Evolutionary conservation across 2,797 vertebrate genomes (phyloP).

Genomic region (Triplophysa yarkandensis): DNA sequence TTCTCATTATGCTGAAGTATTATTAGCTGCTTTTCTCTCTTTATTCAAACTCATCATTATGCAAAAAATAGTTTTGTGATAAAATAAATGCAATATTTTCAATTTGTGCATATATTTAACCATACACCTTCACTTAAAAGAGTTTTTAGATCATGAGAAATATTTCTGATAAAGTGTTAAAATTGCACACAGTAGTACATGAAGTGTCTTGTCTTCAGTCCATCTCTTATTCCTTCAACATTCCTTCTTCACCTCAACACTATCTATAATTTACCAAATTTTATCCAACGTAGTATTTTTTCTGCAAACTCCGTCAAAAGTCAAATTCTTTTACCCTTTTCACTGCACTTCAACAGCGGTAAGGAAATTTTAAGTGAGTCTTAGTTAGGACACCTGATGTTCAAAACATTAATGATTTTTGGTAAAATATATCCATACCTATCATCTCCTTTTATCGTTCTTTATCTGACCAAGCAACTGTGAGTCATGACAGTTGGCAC

Average conservation of each 20-base stretch:
- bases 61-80: too few species aligned
- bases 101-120: too few species aligned
- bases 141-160: too few species aligned
- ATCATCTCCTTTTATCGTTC: slow-evolving; percentile 48
- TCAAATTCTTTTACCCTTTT: neutral
- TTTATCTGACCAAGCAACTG: slow-evolving; percentile 70
- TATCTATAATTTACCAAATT: neutral
- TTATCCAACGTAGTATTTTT: neutral
- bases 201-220: neutral
- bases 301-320: neutral
- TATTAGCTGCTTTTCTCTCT: too few species aligned
- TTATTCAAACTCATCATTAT: too few species aligned
- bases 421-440: slow-evolving; percentile 48
- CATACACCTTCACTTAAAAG: too few species aligned
- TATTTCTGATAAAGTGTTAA: neutral
- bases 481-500: slow-evolving; percentile 74
- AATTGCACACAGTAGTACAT: neutral
- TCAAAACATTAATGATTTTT: slow-evolving; percentile 81
- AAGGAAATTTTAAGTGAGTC: slow-evolving; percentile 92
- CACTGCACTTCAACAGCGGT: slow-evolving; percentile 67
- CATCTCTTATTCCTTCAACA: neutral
- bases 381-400: slow-evolving; percentile 89
- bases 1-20: too few species aligned
- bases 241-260: neutral
- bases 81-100: too few species aligned